Conservation (phyloP, 2,797 vertebrate genomes). For the Hoplostethus atlanticus region DNA sequence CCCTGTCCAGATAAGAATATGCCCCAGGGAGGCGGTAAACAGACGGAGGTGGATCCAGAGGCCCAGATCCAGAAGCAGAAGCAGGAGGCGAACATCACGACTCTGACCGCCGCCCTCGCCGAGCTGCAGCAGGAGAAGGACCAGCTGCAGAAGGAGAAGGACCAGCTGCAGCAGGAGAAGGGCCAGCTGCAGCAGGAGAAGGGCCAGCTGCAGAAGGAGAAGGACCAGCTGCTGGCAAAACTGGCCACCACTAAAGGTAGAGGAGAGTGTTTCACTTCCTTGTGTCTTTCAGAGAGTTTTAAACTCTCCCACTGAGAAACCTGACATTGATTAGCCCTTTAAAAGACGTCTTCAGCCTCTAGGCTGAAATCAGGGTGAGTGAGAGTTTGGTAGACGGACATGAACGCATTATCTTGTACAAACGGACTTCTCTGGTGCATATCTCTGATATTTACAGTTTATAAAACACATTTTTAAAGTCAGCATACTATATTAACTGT, state of each 20-base stretch:
- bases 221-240: conserved; percentile 30
- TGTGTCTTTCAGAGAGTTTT: too few species aligned
- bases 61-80: conserved; percentile 27
- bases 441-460: too few species aligned
- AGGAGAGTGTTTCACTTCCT: too few species aligned
- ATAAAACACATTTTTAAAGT: too few species aligned
- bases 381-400: too few species aligned
- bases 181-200: conserved; percentile 52
- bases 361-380: too few species aligned
- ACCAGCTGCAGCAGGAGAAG: background rate
- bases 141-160: conserved; percentile 44
- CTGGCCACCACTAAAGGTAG: conserved; percentile 45
- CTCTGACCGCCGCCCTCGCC: background rate
- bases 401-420: too few species aligned
- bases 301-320: too few species aligned
- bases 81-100: conserved; percentile 14
- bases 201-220: conserved; percentile 43
- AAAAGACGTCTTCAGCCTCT: too few species aligned
- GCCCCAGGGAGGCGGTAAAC: background rate
- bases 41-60: fast-evolving
- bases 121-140: conserved; percentile 53
- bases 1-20: conserved; percentile 51
- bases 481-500: too few species aligned
- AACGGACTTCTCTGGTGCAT: too few species aligned
- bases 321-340: too few species aligned